Conservation (phyloP, 2,113 vertebrate genomes). For the Lanius collurio region DNA sequence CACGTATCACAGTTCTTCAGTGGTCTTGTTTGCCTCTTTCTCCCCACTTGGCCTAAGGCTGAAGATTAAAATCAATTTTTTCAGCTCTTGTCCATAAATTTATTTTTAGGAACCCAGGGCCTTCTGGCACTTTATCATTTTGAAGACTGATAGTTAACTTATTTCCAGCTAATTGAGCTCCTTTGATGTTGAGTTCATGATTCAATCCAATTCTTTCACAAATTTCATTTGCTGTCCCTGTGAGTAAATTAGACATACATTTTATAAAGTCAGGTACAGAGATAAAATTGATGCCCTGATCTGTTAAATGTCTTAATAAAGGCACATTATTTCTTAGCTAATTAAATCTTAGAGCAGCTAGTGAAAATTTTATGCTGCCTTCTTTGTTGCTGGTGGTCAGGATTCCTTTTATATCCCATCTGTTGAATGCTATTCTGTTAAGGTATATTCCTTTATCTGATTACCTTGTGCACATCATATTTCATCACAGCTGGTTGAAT, state of each 20-base stretch:
- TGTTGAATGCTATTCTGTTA: not conserved
- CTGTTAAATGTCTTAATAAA: slow-evolving; percentile 31
- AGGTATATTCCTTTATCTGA: not conserved
- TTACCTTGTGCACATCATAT: not conserved
- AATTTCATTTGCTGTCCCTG: slow-evolving; percentile 25
- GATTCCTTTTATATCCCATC: slow-evolving; percentile 1
- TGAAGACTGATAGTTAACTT: not conserved
- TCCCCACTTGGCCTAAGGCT: not conserved
- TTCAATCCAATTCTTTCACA: not conserved
- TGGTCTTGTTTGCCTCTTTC: not conserved
- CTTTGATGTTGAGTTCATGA: slow-evolving; percentile 23
- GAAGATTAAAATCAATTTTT: not conserved
- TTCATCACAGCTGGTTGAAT: not conserved
- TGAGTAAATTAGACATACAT: not conserved
- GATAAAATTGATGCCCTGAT: not conserved
- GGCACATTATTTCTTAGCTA: slow-evolving; percentile 4
- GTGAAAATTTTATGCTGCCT: not conserved
- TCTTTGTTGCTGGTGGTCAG: not conserved
- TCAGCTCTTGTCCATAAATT: not conserved
- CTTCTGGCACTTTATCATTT: not conserved
- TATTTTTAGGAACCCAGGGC: not conserved
- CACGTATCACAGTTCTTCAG: not conserved
- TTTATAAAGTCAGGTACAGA: slow-evolving; percentile 13
- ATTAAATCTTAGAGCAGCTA: slow-evolving; percentile 23
- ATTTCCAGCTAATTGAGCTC: not conserved